These are phyloP conservation scores for Elysia crispata DNA, from an alignment of 2,888 invertebrate genomes.

Conservation along the genomic window DNA sequence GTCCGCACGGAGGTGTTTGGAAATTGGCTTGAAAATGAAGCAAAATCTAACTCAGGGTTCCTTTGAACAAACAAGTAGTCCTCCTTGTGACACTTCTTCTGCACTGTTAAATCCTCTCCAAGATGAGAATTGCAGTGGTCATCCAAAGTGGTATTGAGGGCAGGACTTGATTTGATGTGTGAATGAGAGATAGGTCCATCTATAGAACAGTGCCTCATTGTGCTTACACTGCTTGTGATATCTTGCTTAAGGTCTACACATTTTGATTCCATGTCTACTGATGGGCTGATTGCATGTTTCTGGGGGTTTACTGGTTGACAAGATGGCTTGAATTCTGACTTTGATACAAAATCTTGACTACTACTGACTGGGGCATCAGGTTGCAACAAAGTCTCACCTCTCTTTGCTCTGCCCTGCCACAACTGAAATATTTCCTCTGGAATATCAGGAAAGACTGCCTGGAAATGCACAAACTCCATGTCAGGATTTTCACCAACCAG, in stretches of 20 bases:
- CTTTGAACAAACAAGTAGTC: constrained; percentile 52
- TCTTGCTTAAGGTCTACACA: neutral
- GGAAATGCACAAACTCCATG: constrained; percentile 49
- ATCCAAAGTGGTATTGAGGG: too few relatives aligned
- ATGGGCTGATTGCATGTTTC: neutral
- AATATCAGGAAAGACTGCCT: constrained; percentile 51
- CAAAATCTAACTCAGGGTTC: constrained; percentile 52
- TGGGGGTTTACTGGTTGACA: neutral
- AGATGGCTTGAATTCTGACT: neutral
- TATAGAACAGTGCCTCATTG: too few relatives aligned
- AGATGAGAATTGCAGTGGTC: neutral
- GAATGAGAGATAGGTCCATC: too few relatives aligned
- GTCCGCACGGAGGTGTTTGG: constrained; percentile 49
- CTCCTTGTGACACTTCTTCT: constrained; percentile 37
- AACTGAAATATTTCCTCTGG: constrained; percentile 51
- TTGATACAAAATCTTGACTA: neutral
- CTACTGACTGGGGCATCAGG: neutral
- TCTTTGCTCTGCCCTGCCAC: constrained; percentile 48
- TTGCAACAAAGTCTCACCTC: neutral
- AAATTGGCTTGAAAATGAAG: constrained; percentile 48
- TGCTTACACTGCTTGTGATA: neutral
- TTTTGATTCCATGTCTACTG: neutral
- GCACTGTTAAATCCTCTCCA: neutral
- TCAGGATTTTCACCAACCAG: constrained; percentile 49
- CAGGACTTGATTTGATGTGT: neutral